Percentiles rank a stretch among this genome's conserved stretches.
These are phyloP conservation scores for Simalia tracyae DNA, from an alignment of 2,797 vertebrate species.

Conservation along the genomic window DNA sequence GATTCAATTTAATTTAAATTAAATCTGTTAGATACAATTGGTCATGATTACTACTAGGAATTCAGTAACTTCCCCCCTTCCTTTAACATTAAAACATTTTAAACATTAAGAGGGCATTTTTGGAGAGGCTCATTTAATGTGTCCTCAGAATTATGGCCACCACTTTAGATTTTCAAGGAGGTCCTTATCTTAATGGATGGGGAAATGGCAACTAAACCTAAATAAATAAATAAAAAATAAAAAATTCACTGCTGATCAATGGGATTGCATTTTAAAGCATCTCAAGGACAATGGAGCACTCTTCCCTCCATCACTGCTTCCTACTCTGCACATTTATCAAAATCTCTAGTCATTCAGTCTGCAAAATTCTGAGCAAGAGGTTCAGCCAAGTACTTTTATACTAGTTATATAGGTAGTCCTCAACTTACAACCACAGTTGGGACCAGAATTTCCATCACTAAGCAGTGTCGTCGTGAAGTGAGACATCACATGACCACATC, in stretches of 20 bases:
- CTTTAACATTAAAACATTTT: background rate
- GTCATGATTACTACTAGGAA: background rate
- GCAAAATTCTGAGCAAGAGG: background rate
- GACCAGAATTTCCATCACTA: too few species aligned
- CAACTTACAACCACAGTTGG: too few species aligned
- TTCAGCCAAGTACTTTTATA: background rate
- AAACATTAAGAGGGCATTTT: background rate
- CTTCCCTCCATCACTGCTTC: background rate
- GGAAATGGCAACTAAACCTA: background rate
- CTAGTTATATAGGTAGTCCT: too few species aligned
- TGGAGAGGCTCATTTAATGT: background rate
- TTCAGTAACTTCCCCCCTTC: background rate
- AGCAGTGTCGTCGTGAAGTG: too few species aligned
- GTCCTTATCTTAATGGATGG: background rate
- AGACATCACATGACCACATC: too few species aligned
- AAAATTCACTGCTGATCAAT: background rate
- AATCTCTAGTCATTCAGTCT: background rate
- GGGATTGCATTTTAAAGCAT: background rate
- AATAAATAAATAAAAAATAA: background rate
- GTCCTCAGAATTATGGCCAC: background rate
- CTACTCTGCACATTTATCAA: background rate
- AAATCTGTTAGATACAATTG: background rate
- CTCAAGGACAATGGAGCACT: background rate
- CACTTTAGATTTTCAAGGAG: background rate
- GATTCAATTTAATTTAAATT: background rate